Conservation (phyloP, 2,113 vertebrate genomes). For the Probosciger aterrimus region DNA sequence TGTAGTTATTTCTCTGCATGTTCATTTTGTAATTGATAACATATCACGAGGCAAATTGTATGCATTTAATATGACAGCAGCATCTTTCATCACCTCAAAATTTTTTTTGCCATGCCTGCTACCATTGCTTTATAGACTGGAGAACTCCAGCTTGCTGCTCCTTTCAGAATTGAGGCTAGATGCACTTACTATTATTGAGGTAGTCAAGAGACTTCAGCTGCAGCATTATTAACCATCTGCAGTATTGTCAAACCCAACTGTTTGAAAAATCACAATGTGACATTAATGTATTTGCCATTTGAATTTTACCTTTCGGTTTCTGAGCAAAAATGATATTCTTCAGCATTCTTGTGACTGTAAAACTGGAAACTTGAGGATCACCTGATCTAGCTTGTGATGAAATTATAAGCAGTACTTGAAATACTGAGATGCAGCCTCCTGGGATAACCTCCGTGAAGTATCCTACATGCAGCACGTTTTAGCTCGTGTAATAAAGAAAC, state of each 20-base stretch:
- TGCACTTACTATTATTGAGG: neutral
- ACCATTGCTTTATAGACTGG: neutral
- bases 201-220: neutral
- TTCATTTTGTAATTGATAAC: slow-evolving; percentile 69
- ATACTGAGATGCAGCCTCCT: neutral
- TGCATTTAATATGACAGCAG: slow-evolving; percentile 28
- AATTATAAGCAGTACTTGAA: neutral
- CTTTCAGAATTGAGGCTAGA: neutral
- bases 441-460: neutral
- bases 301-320: neutral
- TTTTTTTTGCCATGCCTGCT: neutral
- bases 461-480: neutral
- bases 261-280: neutral
- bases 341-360: neutral
- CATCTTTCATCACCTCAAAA: neutral
- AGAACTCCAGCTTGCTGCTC: neutral
- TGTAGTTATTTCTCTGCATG: slow-evolving; percentile 48
- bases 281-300: neutral
- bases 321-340: neutral
- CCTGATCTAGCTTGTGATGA: neutral
- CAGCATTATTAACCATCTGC: neutral
- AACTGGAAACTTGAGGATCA: neutral
- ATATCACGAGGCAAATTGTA: slow-evolving; percentile 23
- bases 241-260: neutral
- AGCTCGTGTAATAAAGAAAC: neutral